phyloP scores from a whole-genome alignment of 2,113 vertebrate genomes.

The Ifrita kowaldi region DNA sequence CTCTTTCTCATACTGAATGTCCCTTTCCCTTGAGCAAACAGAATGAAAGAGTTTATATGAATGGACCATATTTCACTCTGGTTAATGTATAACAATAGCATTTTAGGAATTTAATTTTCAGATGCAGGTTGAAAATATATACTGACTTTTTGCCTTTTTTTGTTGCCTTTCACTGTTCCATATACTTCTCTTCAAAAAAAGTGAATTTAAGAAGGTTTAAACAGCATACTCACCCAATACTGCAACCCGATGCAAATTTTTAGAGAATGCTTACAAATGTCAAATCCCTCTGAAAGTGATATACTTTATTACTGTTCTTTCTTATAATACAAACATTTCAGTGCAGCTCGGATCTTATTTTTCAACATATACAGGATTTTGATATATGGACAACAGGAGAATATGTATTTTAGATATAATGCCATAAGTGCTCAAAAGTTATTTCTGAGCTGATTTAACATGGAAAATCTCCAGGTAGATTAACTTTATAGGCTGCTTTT shows the following conservation, averaged over 20 bases:
- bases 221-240: not conserved
- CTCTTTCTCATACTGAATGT: slow-evolving; percentile 9
- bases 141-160: not conserved
- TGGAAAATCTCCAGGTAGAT: slow-evolving; percentile 64
- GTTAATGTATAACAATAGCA: not conserved
- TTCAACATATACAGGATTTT: slow-evolving; percentile 7
- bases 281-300: slow-evolving; percentile 47
- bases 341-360: slow-evolving; percentile 7
- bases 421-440: slow-evolving; percentile 45
- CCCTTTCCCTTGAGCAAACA: not conserved
- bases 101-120: slow-evolving; percentile 18
- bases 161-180: not conserved
- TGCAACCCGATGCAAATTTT: slow-evolving; percentile 37
- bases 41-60: not conserved
- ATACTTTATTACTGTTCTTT: slow-evolving; percentile 59
- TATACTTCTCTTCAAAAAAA: not conserved
- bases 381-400: slow-evolving; percentile 42
- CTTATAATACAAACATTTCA: slow-evolving; percentile 60
- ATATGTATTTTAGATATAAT: slow-evolving; percentile 36
- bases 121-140: not conserved
- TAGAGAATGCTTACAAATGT: slow-evolving; percentile 48
- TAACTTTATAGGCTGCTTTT: slow-evolving; percentile 66
- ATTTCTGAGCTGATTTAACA: slow-evolving; percentile 64
- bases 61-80: not conserved
- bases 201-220: not conserved